Evolutionary conservation across 2,797 vertebrate genomes (phyloP).

Genomic region (Oophaga sylvatica): DNA sequence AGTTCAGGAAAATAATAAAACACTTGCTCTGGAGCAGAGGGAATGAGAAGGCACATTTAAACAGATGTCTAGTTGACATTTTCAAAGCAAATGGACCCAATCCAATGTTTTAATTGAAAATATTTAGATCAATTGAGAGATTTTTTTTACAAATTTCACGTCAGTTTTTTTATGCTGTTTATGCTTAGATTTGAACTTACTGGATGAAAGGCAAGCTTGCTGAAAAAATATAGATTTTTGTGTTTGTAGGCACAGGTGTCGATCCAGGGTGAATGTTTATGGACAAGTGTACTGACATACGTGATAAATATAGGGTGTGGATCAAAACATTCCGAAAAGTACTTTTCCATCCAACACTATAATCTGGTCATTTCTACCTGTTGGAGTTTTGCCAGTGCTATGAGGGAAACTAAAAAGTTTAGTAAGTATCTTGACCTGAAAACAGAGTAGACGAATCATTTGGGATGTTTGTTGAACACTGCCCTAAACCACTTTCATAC

Average conservation of each 20-base stretch:
- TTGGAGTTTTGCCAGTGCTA: not conserved
- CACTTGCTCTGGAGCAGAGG: not conserved
- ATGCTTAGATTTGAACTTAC: not conserved
- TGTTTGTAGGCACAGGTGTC: not conserved
- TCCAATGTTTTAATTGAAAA: slow-evolving; percentile 39
- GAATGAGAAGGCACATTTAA: not conserved
- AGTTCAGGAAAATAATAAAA: slow-evolving; percentile 32
- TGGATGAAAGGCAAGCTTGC: not conserved
- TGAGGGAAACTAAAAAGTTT: not conserved
- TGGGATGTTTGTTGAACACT: not conserved
- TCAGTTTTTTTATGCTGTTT: not conserved
- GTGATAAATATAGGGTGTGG: not conserved
- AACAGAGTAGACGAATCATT: not conserved
- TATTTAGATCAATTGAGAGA: not conserved
- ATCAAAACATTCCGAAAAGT: slow-evolving; percentile 6
- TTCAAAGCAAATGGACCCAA: not conserved
- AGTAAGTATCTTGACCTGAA: not conserved
- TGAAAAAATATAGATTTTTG: not conserved
- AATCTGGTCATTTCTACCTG: not conserved
- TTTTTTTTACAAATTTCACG: not conserved
- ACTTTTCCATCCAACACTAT: not conserved
- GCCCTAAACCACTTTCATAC: not conserved
- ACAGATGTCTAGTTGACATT: slow-evolving; percentile 27
- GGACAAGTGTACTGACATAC: not conserved
- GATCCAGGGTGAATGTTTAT: not conserved